Percentiles rank a stretch among this genome's conserved stretches.
phyloP scores from a whole-genome alignment of 2,797 vertebrate species.

The Chloroceryle amazona region DNA sequence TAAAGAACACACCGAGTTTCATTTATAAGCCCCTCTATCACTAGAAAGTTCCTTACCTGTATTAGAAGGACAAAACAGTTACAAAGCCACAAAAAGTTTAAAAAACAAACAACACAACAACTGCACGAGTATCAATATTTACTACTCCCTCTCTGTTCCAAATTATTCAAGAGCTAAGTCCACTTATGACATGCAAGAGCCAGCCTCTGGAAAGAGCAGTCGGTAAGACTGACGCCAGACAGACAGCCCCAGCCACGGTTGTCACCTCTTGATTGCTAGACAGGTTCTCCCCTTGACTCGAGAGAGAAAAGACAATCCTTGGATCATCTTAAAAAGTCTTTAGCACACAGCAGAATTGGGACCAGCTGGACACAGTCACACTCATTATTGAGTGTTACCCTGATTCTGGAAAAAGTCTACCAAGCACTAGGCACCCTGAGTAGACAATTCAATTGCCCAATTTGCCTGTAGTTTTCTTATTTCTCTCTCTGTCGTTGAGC shows the following conservation, averaged over 20 bases:
- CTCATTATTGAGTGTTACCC: neutral
- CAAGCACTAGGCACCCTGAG: neutral
- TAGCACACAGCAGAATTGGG: neutral
- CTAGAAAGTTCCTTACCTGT: neutral
- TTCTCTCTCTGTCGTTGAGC: neutral
- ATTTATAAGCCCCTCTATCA: neutral
- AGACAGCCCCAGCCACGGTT: neutral
- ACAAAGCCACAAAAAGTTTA: neutral
- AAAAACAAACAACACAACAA: neutral
- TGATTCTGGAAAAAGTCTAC: neutral
- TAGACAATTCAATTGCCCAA: neutral
- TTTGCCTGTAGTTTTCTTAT: neutral
- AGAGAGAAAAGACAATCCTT: neutral
- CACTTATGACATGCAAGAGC: neutral
- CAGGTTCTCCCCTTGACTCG: neutral
- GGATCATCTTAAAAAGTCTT: neutral
- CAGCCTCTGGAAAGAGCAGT: neutral
- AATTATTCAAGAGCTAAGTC: neutral
- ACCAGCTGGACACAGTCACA: neutral
- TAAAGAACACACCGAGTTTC: neutral
- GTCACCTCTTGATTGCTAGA: neutral
- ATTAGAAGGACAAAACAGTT: neutral
- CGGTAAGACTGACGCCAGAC: neutral
- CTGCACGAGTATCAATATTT: neutral
- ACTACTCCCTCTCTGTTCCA: neutral